Evolutionary conservation across 2,113 vertebrate species (phyloP), one percentile per base, ranked within the genome.

Genomic region (Chrysochloris asiatica): DNA sequence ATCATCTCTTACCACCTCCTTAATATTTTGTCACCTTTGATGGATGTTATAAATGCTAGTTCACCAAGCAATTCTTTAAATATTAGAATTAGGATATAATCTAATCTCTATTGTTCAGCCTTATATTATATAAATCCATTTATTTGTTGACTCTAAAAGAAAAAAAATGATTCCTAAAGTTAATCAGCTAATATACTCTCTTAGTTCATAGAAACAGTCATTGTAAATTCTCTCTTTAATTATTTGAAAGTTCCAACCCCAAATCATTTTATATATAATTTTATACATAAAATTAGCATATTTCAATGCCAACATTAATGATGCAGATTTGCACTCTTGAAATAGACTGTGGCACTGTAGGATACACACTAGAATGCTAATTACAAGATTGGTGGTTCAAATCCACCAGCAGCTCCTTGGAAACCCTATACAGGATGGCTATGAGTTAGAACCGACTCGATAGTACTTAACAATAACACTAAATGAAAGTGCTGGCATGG

Each of bases 101-200:
- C 69, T 84, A 36, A 72, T 52, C 50, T 43, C 8, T 88, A 59
- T 63, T 50, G 76, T 54, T 81, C 59, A 85, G 11, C 11, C 22
- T n/a, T 43, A 73, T 26, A 56, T 56, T 83, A 43, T 0, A 8
- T 26, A 67, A 67, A 9, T 67, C 13, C 28, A 16, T 4, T 28
- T 45, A 26, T 69, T 69, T 69, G 38, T 45, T 86, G 61, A 52
- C 48, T 89, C 36, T 56, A 72, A 77, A 85, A 88, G 36, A 91
- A 89, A n/a, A 7, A 91, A 89, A n/a, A 7, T 21, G 54, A 8
- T 94, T n/a, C 8, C n/a, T 63, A 67, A 93, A 83, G 30, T 69
- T 56, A 79, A 72, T 38, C 88, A 88, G 41, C 13, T 63, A 88
- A 85, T 45, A 67, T 26, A 52, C 14, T 80, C 54, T 43, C 36